Base-by-base conservation (phyloP, 2,113 vertebrate species). In the Tenebrosternarchus preto region DNA sequence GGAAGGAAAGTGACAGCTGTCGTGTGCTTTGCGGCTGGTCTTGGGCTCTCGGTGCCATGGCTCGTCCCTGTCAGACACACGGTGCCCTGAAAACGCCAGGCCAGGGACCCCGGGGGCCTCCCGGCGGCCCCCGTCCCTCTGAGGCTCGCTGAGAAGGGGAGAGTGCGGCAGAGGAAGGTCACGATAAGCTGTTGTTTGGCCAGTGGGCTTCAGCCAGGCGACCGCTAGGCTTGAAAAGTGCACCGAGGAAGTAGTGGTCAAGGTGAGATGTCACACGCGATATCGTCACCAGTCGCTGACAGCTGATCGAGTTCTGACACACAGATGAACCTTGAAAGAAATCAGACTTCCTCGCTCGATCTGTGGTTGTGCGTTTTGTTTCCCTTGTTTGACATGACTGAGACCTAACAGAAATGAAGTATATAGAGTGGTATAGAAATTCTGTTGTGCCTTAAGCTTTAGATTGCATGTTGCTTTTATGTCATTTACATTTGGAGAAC, bases 251-350 rank as follows among this genome's bases (percentile, higher is more conserved):
- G 67, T 29, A 50, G 76, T 55, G 73, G 84, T 86, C 83, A 87
- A 84, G 84, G 84, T 83, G 83, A 84, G 78, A 71, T 78, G 80
- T 87, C 86, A 83, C 81, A 75, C 50, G 76, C 29, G 31, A 82
- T 86, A 85, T 71, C 72, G 83, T 85, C 86, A 83, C 72, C 43
- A 71, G 80, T 61, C 46, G 27, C 53, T 80, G 84, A 84, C 76
- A 71, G 70, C 81, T 84, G 78, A 87, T 64, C 76, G 77, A 80
- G 71, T 24, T 24, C 68, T 84, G 68, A 33, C 82, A 81, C 78
- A 76, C 74, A 81, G 70, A 73, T 81, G 46, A 39, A 43, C 69
- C 60, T 59, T 43, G 64, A 78, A 72, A 76, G 73, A 80, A 76
- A 46, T 31, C 78, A 63, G 36, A 31, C 36, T 80, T 75, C n/a